Conservation (phyloP, 2,797 vertebrate genomes). For the Emys orbicularis region DNA sequence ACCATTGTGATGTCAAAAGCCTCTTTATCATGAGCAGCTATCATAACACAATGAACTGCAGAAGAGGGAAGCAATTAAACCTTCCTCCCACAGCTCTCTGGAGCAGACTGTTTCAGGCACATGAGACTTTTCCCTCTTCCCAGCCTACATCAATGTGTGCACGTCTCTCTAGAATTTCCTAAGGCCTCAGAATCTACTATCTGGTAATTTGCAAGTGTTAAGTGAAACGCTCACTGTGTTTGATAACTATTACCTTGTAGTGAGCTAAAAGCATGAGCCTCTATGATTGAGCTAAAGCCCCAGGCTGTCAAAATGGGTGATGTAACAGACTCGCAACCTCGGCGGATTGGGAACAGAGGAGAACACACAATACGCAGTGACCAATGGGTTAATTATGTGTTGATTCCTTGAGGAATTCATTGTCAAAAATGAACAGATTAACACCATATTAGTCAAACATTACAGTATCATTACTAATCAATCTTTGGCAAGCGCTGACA, state of each 20-base stretch:
- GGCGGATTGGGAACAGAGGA: neutral
- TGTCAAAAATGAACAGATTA: neutral
- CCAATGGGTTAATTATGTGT: neutral
- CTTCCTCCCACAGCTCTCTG: neutral
- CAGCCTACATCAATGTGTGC: neutral
- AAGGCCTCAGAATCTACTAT: neutral
- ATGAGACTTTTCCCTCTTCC: neutral
- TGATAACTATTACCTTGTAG: slow-evolving; percentile 11
- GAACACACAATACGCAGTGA: neutral
- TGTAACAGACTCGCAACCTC: neutral
- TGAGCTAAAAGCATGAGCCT: slow-evolving; percentile 21
- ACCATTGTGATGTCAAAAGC: neutral
- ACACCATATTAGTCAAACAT: neutral
- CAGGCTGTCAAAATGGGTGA: neutral
- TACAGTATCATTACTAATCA: neutral
- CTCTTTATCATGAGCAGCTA: neutral
- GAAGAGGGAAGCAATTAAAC: neutral
- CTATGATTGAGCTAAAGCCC: neutral
- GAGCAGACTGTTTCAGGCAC: neutral
- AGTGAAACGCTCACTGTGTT: slow-evolving; percentile 21
- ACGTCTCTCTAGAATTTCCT: neutral
- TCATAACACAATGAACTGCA: neutral
- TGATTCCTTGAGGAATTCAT: neutral
- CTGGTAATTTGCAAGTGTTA: neutral
- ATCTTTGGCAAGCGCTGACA: neutral